A percentile compares a stretch with the other conserved stretches of the same genome.
Evolutionary conservation across 2,113 vertebrate genomes (phyloP).

Genomic region (Hiodon tergisus): DNA sequence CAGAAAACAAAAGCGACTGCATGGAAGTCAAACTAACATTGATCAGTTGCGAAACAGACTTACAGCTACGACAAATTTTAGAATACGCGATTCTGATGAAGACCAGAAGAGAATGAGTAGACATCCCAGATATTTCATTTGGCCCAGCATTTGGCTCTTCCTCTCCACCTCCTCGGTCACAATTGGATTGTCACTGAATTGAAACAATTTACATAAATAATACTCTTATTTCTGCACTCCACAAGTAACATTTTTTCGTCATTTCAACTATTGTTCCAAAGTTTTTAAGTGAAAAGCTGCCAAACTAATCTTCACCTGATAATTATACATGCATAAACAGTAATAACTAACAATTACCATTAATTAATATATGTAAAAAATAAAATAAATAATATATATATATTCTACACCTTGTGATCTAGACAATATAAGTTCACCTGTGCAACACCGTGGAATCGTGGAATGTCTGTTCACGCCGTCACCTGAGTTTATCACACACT

Average conservation of each 20-base stretch:
- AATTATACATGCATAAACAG: neutral
- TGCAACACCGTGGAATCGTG: neutral
- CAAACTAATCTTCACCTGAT: no score
- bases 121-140: constrained; percentile 30
- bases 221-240: neutral
- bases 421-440: neutral
- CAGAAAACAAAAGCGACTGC: neutral
- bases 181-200: neutral
- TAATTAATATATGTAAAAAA: neutral
- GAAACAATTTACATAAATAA: neutral
- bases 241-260: neutral
- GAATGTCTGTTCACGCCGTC: neutral
- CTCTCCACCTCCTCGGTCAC: neutral
- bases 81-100: constrained; percentile 37
- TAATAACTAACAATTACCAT: neutral
- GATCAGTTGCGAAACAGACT: constrained; percentile 31
- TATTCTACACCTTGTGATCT: neutral
- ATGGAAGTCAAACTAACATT: neutral
- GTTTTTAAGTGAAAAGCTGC: neutral
- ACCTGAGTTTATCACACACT: constrained; percentile 46
- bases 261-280: neutral
- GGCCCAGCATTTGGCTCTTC: constrained; percentile 35
- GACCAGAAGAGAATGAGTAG: constrained; percentile 35
- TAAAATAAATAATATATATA: neutral
- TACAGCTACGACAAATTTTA: constrained; percentile 55